Base-by-base conservation (phyloP, 2,113 vertebrate species). In the Panthera leo region DNA sequence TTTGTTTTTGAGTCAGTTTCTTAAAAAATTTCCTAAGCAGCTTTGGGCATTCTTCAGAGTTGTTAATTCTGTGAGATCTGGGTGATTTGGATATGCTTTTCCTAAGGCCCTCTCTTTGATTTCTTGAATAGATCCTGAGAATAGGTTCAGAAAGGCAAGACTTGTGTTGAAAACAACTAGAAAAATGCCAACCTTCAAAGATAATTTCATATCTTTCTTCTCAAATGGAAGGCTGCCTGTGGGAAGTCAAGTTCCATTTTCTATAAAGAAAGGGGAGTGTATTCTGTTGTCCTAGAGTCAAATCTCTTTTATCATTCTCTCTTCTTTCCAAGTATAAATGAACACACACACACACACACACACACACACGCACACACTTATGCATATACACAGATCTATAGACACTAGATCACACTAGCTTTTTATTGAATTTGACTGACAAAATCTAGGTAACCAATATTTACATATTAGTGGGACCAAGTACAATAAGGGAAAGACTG, bases 11-110 rank as follows among this genome's bases (percentile, higher is more conserved):
- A 65, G 16, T n/a, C 39, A 58, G 25, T 85, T 91, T 80, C 31
- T 82, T 82, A n/a, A 85, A 68, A 61, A 34, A 7, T 75, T 91
- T 80, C n/a, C n/a, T 42, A 82, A 29, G n/a, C 15, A 91, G 65
- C 16, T 82, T 63, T 84, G 71, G 31, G 34, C 29, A 63, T 42
- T 97, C 7, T 42, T 97, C 7, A 51, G 11, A 83, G 13, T 48
- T 89, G 34, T 42, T 71, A 70, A 85, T 58, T 42, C n/a, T 95
- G 36, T 82, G 86, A 71, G 48, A 94, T 73, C 39, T 93, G 23
- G n/a, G 55, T 85, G 42, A 87, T 34, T 92, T 36, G 5, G 27
- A 91, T 93, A 29, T 36, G 36, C 25, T 80, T 80, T 97, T 86
- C 58, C 55, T 89, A 45, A 89, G 71, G 76, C 31, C 10, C 8